Evolutionary conservation across 2,888 invertebrate genomes (phyloP), one percentile per base, ranked within the genome.

Genomic region (Lottia gigantea): DNA sequence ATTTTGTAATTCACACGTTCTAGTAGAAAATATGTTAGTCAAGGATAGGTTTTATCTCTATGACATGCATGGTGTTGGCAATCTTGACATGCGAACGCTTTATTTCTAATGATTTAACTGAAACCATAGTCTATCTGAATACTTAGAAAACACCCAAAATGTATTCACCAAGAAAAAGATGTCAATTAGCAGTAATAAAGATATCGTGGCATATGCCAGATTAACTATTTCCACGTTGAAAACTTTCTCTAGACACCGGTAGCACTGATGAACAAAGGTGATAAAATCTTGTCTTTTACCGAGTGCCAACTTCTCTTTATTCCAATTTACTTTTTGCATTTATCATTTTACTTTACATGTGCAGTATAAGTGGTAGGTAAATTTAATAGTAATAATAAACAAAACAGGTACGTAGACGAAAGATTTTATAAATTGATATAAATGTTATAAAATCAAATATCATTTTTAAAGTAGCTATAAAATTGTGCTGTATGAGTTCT

Each of bases 111-210:
- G 40, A 40, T 40, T 40, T 40, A 40, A 40, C 40, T 40, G 11
- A 8, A 40, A 1, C 40, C 40, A 40, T 8, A 11, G 40, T 11
- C 40, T 8, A 8, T 40, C 40, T 40, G 40, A 8, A 40, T 11
- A 40, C 40, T 40, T 11, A 40, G 40, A 55, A 55, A 19, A 55
- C 55, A 11, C 19, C 55, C 55, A 55, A 55, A 55, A 11, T 19
- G 6, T 23, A 23, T 19, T 55, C 55, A 55, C 14, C 12, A 14
- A 23, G 55, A 55, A 55, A 23, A 55, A 55, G 11, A 12, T 55
- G 55, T 55, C 55, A 55, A 55, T 55, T 55, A 55, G 23, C 55
- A 23, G 55, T 16, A 55, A 55, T 55, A 55, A 55, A 55, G 55
- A 55, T 55, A 55, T 23, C 55, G 3, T 55, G 55, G 55, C 55